Conservation (phyloP, 2,797 vertebrate genomes). For the Acropternis orthonyx region DNA sequence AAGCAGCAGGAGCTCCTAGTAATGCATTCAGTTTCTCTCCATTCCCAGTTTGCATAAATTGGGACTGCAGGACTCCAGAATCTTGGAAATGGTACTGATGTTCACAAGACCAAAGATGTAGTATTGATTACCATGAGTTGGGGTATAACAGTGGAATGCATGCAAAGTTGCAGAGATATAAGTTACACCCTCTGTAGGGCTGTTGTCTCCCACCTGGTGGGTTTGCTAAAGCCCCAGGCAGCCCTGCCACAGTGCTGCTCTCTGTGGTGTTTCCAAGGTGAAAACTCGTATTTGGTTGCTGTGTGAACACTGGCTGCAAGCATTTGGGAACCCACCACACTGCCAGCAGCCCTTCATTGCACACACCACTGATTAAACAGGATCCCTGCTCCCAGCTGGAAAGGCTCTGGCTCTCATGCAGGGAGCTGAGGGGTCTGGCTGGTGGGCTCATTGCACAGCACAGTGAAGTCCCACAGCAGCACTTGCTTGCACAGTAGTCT, state of each 20-base stretch:
- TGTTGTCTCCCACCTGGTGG: background rate
- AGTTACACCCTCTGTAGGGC: fast-evolving
- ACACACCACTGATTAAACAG: background rate
- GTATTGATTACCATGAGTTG: no score
- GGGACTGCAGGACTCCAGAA: background rate
- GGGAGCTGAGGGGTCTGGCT: background rate
- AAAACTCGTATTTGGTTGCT: fast-evolving
- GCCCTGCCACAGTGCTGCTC: background rate
- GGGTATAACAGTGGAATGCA: fast-evolving
- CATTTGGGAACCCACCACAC: fast-evolving
- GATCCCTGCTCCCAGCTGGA: background rate
- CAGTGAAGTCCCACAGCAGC: background rate
- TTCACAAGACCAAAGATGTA: background rate
- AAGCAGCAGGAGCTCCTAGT: background rate
- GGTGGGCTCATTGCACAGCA: fast-evolving
- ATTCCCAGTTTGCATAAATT: no score
- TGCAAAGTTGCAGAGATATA: background rate
- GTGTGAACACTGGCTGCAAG: background rate
- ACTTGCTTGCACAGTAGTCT: background rate
- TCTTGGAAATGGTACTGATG: background rate
- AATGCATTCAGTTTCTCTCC: background rate
- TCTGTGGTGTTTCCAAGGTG: background rate
- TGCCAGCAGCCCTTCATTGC: background rate
- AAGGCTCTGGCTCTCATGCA: background rate
- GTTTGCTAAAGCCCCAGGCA: background rate